These are phyloP conservation scores for Donacobius atricapilla DNA, from an alignment of 2,113 vertebrate species.

Conservation along the genomic window DNA sequence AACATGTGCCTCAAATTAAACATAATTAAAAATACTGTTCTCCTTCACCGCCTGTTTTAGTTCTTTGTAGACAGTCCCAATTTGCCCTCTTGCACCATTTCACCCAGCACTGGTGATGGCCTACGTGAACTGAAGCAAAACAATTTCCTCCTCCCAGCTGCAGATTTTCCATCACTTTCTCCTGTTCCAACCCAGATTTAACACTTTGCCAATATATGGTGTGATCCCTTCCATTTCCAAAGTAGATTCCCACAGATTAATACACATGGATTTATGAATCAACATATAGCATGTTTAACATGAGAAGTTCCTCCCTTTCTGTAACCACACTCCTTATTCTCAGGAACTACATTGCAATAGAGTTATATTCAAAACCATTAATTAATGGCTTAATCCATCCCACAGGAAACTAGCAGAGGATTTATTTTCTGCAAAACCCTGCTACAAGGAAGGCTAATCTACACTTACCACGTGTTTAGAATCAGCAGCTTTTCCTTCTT, in stretches of 20 bases:
- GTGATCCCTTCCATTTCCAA: background rate
- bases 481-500: background rate
- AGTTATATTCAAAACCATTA: background rate
- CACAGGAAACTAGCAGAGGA: background rate
- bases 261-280: background rate
- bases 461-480: background rate
- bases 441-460: background rate
- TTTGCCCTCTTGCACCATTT: background rate
- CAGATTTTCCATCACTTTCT: background rate
- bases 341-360: background rate
- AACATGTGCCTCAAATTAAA: constrained; percentile 29
- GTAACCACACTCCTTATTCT: background rate
- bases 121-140: background rate
- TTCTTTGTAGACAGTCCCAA: background rate
- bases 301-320: background rate
- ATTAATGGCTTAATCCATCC: background rate
- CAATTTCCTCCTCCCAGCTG: background rate
- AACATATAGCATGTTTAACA: background rate
- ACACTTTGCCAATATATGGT: background rate
- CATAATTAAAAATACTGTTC: background rate
- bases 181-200: background rate
- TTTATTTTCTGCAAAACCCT: background rate
- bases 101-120: background rate
- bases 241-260: background rate
- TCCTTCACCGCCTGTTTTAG: background rate